Percentiles rank a stretch among this genome's conserved stretches.
These are phyloP conservation scores for Trichomycterus rosablanca DNA, from an alignment of 2,113 vertebrate species.

Conservation along the genomic window DNA sequence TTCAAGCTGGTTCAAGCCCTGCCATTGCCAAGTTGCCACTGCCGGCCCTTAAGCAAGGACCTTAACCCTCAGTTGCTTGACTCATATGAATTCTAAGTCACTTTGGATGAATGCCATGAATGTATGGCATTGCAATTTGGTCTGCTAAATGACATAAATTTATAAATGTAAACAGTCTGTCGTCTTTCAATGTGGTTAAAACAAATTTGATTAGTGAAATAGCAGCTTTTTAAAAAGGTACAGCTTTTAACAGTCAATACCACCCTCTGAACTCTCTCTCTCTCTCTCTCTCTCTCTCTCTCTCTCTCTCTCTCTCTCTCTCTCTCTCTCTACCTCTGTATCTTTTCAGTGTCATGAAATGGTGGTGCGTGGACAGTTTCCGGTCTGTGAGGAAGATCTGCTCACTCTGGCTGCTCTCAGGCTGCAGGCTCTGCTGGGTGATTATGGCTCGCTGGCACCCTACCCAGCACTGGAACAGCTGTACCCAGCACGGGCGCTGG, in stretches of 20 bases:
- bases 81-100: too few relatives aligned
- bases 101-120: too few relatives aligned
- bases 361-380: conserved; percentile 81
- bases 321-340: conserved; percentile 8
- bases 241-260: not conserved
- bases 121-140: too few relatives aligned
- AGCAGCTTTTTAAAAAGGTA: too few relatives aligned
- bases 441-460: conserved; percentile 77
- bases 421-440: conserved; percentile 81
- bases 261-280: not conserved
- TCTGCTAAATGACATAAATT: too few relatives aligned
- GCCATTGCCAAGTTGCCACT: too few relatives aligned
- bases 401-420: conserved; percentile 81
- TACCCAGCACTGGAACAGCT: conserved; percentile 80
- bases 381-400: conserved; percentile 82
- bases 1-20: too few relatives aligned
- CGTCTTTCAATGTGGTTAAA: not conserved
- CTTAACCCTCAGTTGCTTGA: too few relatives aligned
- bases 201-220: not conserved
- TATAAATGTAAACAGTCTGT: too few relatives aligned
- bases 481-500: conserved; percentile 67
- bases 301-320: not conserved
- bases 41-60: too few relatives aligned
- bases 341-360: conserved; percentile 80
- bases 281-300: not conserved